Evolutionary conservation across 1,140 invertebrate species (phyloP).

Genomic region (Dinoponera quadriceps): DNA sequence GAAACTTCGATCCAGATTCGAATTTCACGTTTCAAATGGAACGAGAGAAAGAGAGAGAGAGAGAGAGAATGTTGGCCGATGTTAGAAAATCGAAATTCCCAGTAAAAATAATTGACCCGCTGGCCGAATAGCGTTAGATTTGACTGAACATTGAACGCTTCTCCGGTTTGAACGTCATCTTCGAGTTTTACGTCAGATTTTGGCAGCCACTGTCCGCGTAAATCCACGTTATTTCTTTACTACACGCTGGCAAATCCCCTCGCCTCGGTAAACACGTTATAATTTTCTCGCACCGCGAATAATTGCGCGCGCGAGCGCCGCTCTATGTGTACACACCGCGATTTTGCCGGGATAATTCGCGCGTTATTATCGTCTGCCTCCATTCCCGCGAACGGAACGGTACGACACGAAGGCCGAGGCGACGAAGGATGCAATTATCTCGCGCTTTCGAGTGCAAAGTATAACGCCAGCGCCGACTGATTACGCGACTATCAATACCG

Average conservation of each 20-base stretch:
- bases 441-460: slow-evolving; percentile 43
- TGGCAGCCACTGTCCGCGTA: slow-evolving; percentile 22
- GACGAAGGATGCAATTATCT: slow-evolving; percentile 53
- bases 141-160: no score
- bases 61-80: not conserved
- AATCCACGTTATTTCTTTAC: slow-evolving; percentile 17
- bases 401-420: slow-evolving; percentile 29
- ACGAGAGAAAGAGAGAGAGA: not conserved
- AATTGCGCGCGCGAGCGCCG: slow-evolving; percentile 44
- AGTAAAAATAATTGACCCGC: no score
- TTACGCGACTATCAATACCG: slow-evolving; percentile 39
- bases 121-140: no score
- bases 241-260: slow-evolving; percentile 34
- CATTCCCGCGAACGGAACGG: slow-evolving; percentile 45
- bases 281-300: slow-evolving; percentile 48
- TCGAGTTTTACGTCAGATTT: not conserved
- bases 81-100: no score
- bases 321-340: not conserved
- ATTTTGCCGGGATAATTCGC: slow-evolving; percentile 52
- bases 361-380: slow-evolving; percentile 51
- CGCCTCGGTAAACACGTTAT: slow-evolving; percentile 32
- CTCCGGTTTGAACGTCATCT: not conserved
- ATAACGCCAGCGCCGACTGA: slow-evolving; percentile 29
- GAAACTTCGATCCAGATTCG: no score
- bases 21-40: not conserved